Percentiles rank a stretch among this genome's conserved stretches.
Evolutionary conservation across 2,797 vertebrate genomes (phyloP).

Genomic region (Cirrhinus molitorella): DNA sequence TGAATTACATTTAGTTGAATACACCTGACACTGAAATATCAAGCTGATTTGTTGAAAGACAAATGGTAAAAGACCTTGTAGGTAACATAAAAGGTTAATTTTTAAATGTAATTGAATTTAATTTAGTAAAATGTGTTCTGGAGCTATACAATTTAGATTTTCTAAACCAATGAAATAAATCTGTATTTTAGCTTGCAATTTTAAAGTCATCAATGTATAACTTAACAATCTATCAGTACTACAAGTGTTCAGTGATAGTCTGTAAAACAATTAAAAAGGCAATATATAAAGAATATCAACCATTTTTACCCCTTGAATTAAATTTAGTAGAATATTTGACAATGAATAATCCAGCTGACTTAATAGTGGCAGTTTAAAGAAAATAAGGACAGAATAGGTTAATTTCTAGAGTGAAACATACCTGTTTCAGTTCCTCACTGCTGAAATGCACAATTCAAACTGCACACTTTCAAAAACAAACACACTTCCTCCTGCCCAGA

Average conservation of each 20-base stretch:
- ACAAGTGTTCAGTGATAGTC: not conserved
- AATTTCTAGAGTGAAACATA: not conserved
- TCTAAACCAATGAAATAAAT: not conserved
- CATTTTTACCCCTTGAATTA: too few species aligned
- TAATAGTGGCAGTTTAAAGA: too few species aligned
- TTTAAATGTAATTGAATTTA: too few species aligned
- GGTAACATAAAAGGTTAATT: too few species aligned
- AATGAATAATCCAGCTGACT: too few species aligned
- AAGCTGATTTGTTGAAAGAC: too few species aligned
- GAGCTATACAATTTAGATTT: not conserved
- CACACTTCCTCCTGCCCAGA: not conserved
- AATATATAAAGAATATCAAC: not conserved
- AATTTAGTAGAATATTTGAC: too few species aligned
- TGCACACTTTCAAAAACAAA: slow-evolving; percentile 29
- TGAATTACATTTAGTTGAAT: too few species aligned
- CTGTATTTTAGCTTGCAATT: not conserved
- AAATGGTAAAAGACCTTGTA: not conserved
- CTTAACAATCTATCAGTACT: not conserved
- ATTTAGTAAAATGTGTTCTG: too few species aligned
- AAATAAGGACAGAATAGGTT: too few species aligned
- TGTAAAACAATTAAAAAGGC: not conserved
- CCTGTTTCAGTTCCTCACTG: not conserved
- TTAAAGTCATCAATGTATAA: too few species aligned
- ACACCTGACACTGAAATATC: too few species aligned
- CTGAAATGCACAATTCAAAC: slow-evolving; percentile 1